Conservation (phyloP, 1,140 invertebrate genomes). For the Drosophila parvula region DNA sequence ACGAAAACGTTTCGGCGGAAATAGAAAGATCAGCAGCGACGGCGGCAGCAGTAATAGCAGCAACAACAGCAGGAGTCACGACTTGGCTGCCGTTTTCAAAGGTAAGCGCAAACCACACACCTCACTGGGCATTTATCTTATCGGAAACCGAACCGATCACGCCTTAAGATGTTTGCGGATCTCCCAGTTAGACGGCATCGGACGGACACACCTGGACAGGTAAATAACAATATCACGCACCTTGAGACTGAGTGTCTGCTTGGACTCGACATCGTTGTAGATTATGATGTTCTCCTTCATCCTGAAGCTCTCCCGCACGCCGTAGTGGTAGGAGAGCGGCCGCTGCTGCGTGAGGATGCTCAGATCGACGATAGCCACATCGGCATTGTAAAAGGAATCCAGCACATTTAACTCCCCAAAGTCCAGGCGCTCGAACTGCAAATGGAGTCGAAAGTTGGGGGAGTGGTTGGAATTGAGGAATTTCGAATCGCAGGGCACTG, state of each 20-base stretch:
- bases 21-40: slow-evolving; percentile 42
- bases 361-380: slow-evolving; percentile 98
- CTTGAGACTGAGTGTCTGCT: slow-evolving; percentile 93
- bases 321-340: slow-evolving; percentile 97
- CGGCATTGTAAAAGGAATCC: slow-evolving; percentile 97
- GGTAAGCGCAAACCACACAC: slow-evolving; percentile 26
- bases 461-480: slow-evolving; percentile 1
- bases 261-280: slow-evolving; percentile 95
- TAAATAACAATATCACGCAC: slow-evolving; percentile 84
- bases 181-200: slow-evolving; percentile 9
- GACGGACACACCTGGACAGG: slow-evolving; percentile 9
- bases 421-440: slow-evolving; percentile 93
- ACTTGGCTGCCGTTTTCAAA: slow-evolving; percentile 59
- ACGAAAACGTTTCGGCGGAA: slow-evolving; percentile 52
- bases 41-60: slow-evolving; percentile 28
- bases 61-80: slow-evolving; percentile 38
- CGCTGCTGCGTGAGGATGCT: slow-evolving; percentile 95
- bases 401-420: slow-evolving; percentile 94
- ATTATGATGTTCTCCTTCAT: slow-evolving; percentile 99
- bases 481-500: not conserved
- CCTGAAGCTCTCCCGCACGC: slow-evolving; percentile 98
- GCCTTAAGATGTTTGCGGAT: slow-evolving; percentile 57
- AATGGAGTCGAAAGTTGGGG: slow-evolving; percentile 4
- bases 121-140: slow-evolving; percentile 70
- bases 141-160: slow-evolving; percentile 61